Evolutionary conservation across 2,113 vertebrate species (phyloP), one percentile per base, ranked within the genome.

Genomic region (Pogonocichla stellata): DNA sequence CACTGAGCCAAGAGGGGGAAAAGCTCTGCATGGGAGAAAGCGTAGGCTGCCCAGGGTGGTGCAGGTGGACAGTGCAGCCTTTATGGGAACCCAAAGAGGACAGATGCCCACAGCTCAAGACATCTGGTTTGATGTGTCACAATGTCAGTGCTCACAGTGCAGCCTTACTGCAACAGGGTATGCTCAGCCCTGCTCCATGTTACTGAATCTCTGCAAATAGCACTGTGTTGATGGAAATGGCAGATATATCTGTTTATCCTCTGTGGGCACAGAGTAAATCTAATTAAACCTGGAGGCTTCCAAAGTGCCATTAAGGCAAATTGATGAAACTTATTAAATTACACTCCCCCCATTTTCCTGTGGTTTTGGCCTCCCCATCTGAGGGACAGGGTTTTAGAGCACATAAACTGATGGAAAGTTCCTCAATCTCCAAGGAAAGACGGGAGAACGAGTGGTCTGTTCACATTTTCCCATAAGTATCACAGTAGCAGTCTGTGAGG

Each of bases 401-500:
- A 93, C 77, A 95, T 78, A 92, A 94, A 93, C 65, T 31, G 77
- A 86, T 72, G 88, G 96, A 94, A 95, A 96, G 75, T 67, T 93
- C 47, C 94, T 92, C 92, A 91, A 5, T 80, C 75, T 86, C 75
- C 67, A 71, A 94, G 80, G 86, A n/a, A 77, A 82, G 62, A 88
- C 78, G 36, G 66, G 87, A 93, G 94, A 95, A 91, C 1, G 42
- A 92, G 83, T 94, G 96, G 97, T 82, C 93, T 94, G 62, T 61
- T 90, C 87, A 62, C 72, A 78, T 94, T 96, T 95, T 96, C 88
- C 72, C 31, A 31, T 88, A 93, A 93, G 88, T 57, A 89, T 86
- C 25, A 40, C 88, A 95, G 96, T 92, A 95, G 96, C 92, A 42
- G 90, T 89, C 91, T 75, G 85, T 95, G 83, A 96, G 88, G 86